phyloP scores from a whole-genome alignment of 2,888 invertebrate genomes.

The Hemithea aestivaria region DNA sequence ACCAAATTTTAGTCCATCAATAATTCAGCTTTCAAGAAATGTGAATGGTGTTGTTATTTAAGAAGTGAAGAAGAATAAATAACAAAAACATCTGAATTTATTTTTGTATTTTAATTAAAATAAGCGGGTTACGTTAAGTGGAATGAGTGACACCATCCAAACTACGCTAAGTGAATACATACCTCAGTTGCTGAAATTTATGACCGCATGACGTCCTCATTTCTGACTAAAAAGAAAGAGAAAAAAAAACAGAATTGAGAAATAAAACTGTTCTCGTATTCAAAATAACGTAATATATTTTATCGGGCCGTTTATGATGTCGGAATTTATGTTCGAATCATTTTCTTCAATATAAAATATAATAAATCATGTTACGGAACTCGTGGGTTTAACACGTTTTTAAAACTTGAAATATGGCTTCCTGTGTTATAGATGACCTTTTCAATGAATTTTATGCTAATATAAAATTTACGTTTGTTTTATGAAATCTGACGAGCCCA shows the following conservation, averaged over 20 bases:
- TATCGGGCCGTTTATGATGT: slow-evolving; percentile 53
- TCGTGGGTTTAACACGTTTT: slow-evolving; percentile 37
- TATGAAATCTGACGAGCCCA: slow-evolving; percentile 23
- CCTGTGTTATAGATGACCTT: slow-evolving; percentile 42
- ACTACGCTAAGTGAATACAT: too few relatives aligned
- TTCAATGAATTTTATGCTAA: slow-evolving; percentile 32
- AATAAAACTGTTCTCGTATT: slow-evolving; percentile 61
- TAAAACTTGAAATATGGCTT: slow-evolving; percentile 38
- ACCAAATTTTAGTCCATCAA: too few relatives aligned
- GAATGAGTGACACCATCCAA: too few relatives aligned
- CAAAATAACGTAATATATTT: slow-evolving; percentile 56
- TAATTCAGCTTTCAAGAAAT: too few relatives aligned
- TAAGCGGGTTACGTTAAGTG: too few relatives aligned
- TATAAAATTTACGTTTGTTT: slow-evolving; percentile 27
- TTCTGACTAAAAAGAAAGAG: slow-evolving; percentile 25
- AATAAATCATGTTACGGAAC: slow-evolving; percentile 50
- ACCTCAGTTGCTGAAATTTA: too few relatives aligned
- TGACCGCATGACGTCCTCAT: too few relatives aligned
- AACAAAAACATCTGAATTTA: too few relatives aligned
- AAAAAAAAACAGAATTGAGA: slow-evolving; percentile 54
- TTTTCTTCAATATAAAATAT: slow-evolving; percentile 47
- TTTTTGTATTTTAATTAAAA: too few relatives aligned
- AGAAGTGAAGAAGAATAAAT: too few relatives aligned
- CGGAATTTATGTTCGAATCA: slow-evolving; percentile 50
- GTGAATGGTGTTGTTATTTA: too few relatives aligned